Percentiles rank a stretch among this genome's conserved stretches.
phyloP scores from a whole-genome alignment of 2,797 vertebrate genomes.

The Leptoclinus maculatus region DNA sequence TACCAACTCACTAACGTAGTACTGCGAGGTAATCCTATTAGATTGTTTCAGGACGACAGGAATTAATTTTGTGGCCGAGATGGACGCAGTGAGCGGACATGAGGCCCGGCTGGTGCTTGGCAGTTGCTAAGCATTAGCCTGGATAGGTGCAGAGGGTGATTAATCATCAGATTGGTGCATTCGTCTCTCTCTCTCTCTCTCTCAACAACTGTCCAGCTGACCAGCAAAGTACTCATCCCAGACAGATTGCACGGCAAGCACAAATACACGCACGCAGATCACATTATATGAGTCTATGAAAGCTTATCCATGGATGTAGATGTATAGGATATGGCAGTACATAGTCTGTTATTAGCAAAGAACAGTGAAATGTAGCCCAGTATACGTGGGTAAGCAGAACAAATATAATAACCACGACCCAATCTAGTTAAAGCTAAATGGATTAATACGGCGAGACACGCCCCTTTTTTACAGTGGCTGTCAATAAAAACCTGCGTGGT shows the following conservation, averaged over 20 bases:
- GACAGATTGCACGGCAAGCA: slow-evolving; percentile 52
- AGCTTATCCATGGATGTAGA: slow-evolving; percentile 32
- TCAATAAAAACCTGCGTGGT: slow-evolving; percentile 20
- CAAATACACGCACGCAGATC: slow-evolving; percentile 11
- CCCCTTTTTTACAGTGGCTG: not conserved
- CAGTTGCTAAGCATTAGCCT: slow-evolving; percentile 73
- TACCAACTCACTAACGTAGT: not conserved
- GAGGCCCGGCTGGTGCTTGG: slow-evolving; percentile 36
- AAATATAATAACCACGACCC: not conserved
- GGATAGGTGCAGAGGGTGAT: slow-evolving; percentile 56
- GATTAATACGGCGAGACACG: slow-evolving; percentile 4
- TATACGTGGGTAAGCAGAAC: not conserved
- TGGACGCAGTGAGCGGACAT: slow-evolving; percentile 20
- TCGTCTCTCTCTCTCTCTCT: slow-evolving; percentile 32
- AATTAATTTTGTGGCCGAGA: slow-evolving; percentile 49
- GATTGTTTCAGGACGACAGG: slow-evolving; percentile 25
- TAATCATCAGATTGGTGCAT: slow-evolving; percentile 66
- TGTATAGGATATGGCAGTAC: slow-evolving; percentile 19
- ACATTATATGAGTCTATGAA: slow-evolving; percentile 34
- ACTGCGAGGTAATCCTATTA: slow-evolving; percentile 17
- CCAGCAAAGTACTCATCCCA: slow-evolving; percentile 63
- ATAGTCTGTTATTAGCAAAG: slow-evolving; percentile 4
- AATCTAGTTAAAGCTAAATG: slow-evolving; percentile 7
- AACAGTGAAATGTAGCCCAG: not conserved
- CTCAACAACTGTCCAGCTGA: slow-evolving; percentile 68